Percentiles rank a stretch among this genome's conserved stretches.
Evolutionary conservation across 2,888 invertebrate species (phyloP).

Genomic region (Isoperla grammatica): DNA sequence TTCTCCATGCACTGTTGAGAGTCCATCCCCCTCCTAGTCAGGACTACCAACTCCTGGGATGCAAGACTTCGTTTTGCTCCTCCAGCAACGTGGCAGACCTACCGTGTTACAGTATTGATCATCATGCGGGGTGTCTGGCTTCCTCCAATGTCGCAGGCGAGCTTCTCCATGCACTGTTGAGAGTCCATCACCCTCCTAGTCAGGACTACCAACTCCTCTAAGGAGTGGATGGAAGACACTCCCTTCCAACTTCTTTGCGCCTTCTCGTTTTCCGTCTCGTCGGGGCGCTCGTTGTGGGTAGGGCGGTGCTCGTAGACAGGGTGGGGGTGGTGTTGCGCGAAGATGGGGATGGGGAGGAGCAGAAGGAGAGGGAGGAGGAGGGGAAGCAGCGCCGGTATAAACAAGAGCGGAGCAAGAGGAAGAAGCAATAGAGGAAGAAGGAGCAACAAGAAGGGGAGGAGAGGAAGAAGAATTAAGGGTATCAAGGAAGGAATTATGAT

Average conservation of each 20-base stretch:
- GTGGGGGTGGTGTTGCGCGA: not conserved
- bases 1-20: slow-evolving; percentile 1
- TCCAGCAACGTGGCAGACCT: not conserved
- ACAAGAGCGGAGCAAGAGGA: not conserved
- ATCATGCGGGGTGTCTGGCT: not conserved
- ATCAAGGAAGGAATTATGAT: not conserved
- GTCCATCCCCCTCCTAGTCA: not conserved
- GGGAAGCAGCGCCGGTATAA: not conserved
- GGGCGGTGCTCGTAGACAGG: not conserved
- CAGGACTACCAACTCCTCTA: not conserved
- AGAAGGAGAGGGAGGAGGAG: not conserved
- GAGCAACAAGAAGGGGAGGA: not conserved
- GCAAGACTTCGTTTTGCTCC: too few relatives aligned
- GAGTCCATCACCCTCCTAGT: not conserved
- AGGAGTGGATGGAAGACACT: not conserved
- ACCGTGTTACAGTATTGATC: not conserved
- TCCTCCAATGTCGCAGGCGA: not conserved
- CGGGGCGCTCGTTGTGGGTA: not conserved
- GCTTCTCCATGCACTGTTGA: slow-evolving; percentile 2
- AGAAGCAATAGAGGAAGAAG: not conserved
- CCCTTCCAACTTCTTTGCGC: not conserved
- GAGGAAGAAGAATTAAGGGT: not conserved
- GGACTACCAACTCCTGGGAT: not conserved
- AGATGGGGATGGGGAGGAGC: not conserved
- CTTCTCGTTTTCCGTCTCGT: not conserved